Evolutionary conservation across 2,113 vertebrate genomes (phyloP).

Genomic region (Clarias macrocephalus): DNA sequence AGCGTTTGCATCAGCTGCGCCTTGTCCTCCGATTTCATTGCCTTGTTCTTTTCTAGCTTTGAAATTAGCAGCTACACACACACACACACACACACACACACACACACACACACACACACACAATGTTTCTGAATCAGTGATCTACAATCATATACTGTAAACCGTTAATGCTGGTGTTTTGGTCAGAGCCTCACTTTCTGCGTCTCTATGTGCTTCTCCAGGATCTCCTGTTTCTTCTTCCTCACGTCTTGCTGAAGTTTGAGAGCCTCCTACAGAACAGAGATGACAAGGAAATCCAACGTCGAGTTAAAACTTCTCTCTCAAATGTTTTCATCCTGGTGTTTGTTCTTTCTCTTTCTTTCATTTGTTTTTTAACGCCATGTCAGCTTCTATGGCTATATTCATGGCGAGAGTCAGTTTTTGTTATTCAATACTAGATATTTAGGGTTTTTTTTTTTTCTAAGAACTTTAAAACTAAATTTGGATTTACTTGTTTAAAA

Average conservation of each 20-base stretch:
- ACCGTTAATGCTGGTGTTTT: background rate
- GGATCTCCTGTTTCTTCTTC: constrained; percentile 97
- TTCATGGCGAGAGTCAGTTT: too few species aligned
- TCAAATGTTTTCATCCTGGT: background rate
- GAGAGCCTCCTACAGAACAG: constrained; percentile 81
- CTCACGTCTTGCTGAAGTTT: constrained; percentile 93
- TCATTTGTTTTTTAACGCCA: too few species aligned
- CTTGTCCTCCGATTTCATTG: constrained; percentile 93
- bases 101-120: background rate
- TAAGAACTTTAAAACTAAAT: too few species aligned
- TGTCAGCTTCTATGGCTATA: too few species aligned
- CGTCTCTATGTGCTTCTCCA: constrained; percentile 97
- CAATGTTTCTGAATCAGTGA: background rate
- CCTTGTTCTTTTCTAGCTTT: constrained; percentile 94
- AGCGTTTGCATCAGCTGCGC: constrained; percentile 93
- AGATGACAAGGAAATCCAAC: constrained; percentile 10
- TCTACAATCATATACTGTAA: background rate
- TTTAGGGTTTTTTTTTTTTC: too few species aligned
- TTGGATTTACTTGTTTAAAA: too few species aligned
- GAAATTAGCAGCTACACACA: constrained; percentile 88
- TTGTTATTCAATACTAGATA: too few species aligned
- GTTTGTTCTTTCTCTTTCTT: background rate
- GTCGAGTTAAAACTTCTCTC: background rate
- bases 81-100: constrained; percentile 17
- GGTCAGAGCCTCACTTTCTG: constrained; percentile 81